Evolutionary conservation across 2,888 invertebrate species (phyloP).

Genomic region (Limnephilus lunatus): DNA sequence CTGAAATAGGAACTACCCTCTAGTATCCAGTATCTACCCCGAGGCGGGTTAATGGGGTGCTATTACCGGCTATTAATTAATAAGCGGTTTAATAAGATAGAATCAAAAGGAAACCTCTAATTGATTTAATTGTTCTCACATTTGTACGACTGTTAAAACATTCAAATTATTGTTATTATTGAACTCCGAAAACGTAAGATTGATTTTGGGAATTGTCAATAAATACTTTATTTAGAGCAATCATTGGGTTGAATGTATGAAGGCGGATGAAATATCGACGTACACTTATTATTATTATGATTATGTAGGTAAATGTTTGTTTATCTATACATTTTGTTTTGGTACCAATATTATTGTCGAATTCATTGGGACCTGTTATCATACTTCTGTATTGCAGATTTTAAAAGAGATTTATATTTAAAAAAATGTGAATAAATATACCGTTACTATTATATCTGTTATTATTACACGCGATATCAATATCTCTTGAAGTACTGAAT

Average conservation of each 20-base stretch:
- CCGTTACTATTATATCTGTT: too few relatives aligned
- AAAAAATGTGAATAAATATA: too few relatives aligned
- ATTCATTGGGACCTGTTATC: background rate
- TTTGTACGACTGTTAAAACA: conserved; percentile 1
- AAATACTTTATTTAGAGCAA: background rate
- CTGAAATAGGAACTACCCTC: conserved; percentile 7
- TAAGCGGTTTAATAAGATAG: conserved; percentile 2
- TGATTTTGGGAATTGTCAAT: background rate
- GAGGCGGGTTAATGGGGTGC: background rate
- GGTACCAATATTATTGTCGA: background rate
- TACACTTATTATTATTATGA: background rate
- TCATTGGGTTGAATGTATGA: background rate
- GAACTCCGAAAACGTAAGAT: background rate
- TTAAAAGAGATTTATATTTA: too few relatives aligned
- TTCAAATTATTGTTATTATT: background rate
- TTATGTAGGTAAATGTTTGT: background rate
- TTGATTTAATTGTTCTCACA: background rate
- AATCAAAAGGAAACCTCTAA: background rate
- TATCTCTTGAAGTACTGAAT: too few relatives aligned
- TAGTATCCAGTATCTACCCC: background rate
- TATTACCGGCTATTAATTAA: background rate
- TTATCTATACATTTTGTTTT: background rate
- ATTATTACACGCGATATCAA: too few relatives aligned
- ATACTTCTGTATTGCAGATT: too few relatives aligned
- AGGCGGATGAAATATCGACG: too few relatives aligned